Conservation (phyloP, 2,797 vertebrate genomes). For the Falco peregrinus region DNA sequence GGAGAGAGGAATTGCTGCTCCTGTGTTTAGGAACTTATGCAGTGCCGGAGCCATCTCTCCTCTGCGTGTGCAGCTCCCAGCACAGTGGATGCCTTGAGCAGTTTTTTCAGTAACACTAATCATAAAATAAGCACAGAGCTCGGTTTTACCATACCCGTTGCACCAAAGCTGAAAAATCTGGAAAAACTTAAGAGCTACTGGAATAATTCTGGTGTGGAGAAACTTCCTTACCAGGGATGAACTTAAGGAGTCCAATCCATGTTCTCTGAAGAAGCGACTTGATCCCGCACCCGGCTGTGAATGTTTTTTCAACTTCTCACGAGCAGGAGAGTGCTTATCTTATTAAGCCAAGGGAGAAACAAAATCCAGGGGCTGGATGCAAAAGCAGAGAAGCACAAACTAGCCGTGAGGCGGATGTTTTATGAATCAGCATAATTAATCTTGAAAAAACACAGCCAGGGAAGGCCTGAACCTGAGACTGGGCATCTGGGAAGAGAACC, state of each 20-base stretch:
- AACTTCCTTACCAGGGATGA: not conserved
- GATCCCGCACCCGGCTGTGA: not conserved
- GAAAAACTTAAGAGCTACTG: not conserved
- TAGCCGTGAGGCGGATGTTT: not conserved
- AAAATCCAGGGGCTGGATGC: not conserved
- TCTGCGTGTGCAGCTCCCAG: not conserved
- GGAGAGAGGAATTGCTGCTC: not conserved
- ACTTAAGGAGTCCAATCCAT: not conserved
- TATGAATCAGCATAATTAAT: conserved; percentile 52
- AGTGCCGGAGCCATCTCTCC: not conserved
- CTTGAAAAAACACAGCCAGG: not conserved
- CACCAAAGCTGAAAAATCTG: not conserved
- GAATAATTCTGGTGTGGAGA: not conserved
- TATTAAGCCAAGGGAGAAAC: not conserved
- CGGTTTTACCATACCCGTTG: not conserved
- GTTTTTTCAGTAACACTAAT: not conserved
- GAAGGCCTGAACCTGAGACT: not conserved
- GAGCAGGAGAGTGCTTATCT: not conserved
- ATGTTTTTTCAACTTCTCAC: not conserved
- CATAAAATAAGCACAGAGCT: not conserved
- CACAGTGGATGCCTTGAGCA: not conserved
- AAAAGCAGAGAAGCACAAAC: not conserved
- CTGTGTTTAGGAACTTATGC: not conserved
- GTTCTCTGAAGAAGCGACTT: not conserved
- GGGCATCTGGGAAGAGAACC: not conserved